Base-by-base conservation (phyloP, 1,140 invertebrate species). In the Apis laboriosa region DNA sequence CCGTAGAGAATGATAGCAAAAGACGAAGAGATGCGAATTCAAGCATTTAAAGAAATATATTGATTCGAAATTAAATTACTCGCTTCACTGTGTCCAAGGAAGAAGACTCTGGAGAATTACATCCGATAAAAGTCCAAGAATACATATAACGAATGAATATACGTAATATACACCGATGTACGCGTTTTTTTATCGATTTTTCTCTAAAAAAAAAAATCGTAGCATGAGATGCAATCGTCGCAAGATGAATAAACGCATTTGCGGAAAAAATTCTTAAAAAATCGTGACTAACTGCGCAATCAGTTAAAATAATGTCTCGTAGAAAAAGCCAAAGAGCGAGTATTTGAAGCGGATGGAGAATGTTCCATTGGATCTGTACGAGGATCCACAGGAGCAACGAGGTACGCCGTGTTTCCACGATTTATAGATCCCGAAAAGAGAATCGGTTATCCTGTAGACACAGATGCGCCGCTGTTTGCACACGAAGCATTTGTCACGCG, bases 401-500 rank as follows among this genome's bases (percentile, higher is more conserved):
- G 13, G 49, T 21, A n/a, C 17, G 55, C 21, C 19, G 56, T 19
- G 72, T 75, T 83, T 83, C 61, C 77, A 89, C 86, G 87, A 89
- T 89, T 89, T 89, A 86, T 89, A 89, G 84, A 85, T 88, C 84
- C 34, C 78, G 80, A 72, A 74, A 53, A 79, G 82, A 83, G 87
- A 89, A 88, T 89, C 88, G 88, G 88, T 89, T 89, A 89, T 88
- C 87, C 91, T 93, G 92, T 93, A 84, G 91, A 93, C 93, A 94
- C 94, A 94, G 94, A 94, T 94, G 94, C 93, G 89, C 90, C 84
- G 78, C 80, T 93, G 93, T 94, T 94, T 94, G 93, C 92, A 84
- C 85, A 88, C 82, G 84, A 88, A 90, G 93, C 93, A 94, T 94
- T 94, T 94, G 94, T 94, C 94, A 94, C 94, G 93, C 93, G 93